Evolutionary conservation across 2,888 invertebrate species (phyloP).

Genomic region (Dysmachus trigonus): DNA sequence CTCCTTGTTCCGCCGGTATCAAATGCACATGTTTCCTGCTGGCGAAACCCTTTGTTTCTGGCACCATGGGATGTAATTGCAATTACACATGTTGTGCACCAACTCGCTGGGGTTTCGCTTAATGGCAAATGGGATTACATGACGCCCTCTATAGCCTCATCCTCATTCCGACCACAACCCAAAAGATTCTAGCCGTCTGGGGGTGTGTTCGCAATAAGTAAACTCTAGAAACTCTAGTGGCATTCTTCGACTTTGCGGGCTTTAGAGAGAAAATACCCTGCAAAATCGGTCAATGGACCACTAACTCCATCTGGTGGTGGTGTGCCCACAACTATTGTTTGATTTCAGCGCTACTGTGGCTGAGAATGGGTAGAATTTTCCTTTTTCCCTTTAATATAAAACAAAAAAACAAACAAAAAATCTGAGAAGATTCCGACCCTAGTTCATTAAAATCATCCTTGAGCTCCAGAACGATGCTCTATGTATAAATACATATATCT

Average conservation of each 20-base stretch:
- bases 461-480: not conserved
- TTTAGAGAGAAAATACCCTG: not conserved
- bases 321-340: not conserved
- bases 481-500: too few relatives aligned
- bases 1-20: conserved; percentile 15
- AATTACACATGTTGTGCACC: conserved; percentile 34
- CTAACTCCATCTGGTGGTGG: not conserved
- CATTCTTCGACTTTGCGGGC: not conserved
- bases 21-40: conserved; percentile 38
- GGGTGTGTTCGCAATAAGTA: not conserved
- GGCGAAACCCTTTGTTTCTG: conserved; percentile 24
- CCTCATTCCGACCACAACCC: not conserved
- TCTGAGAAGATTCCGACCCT: not conserved
- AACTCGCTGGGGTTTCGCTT: conserved; percentile 22
- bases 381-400: not conserved
- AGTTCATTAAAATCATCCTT: conserved; percentile 6
- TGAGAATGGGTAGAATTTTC: not conserved
- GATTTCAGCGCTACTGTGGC: not conserved
- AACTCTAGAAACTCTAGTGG: not conserved
- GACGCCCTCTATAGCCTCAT: not conserved
- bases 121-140: conserved; percentile 15
- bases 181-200: not conserved
- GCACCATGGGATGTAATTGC: conserved; percentile 32
- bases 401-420: not conserved
- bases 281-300: conserved; percentile 4